A percentile compares a stretch with the other conserved stretches of the same genome.
Conservation (phyloP, 2,113 vertebrate species). For the Gambusia affinis region DNA sequence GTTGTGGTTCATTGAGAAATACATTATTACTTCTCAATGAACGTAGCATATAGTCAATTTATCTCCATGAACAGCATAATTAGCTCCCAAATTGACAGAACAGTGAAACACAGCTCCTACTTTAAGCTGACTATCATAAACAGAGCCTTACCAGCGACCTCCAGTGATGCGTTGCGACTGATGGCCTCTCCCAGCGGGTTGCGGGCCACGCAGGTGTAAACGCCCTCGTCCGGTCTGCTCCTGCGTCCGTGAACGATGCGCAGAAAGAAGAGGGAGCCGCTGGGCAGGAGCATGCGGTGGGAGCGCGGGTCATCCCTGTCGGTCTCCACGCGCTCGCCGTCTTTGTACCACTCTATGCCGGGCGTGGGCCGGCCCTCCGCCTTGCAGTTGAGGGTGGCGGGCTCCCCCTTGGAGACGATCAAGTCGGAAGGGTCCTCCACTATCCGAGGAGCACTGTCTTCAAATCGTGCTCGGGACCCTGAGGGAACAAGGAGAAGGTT, state of each 20-base stretch:
- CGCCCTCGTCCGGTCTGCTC: constrained; percentile 93
- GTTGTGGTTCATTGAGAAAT: too few relatives aligned
- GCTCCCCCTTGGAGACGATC: constrained; percentile 81
- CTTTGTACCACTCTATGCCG: constrained; percentile 92
- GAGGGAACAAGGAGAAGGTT: constrained; percentile 9
- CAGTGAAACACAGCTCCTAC: background rate
- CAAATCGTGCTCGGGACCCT: constrained; percentile 79
- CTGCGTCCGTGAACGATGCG: constrained; percentile 94
- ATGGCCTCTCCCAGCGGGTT: constrained; percentile 95
- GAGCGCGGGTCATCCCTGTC: constrained; percentile 94
- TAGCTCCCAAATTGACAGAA: background rate
- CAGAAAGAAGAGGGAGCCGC: constrained; percentile 95
- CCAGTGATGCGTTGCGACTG: constrained; percentile 93
- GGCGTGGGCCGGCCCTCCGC: constrained; percentile 77
- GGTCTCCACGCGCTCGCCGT: constrained; percentile 91
- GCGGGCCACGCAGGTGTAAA: constrained; percentile 93
- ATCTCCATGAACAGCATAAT: constrained; percentile 18
- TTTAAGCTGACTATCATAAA: background rate
- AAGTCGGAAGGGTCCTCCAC: constrained; percentile 83
- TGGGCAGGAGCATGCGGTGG: constrained; percentile 97
- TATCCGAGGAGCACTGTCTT: constrained; percentile 84
- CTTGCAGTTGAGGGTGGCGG: constrained; percentile 83
- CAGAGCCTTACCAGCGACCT: constrained; percentile 92
- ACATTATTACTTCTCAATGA: constrained; percentile 7
- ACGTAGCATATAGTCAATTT: background rate